Percentiles rank a stretch among this genome's conserved stretches.
Conservation (phyloP, 2,113 vertebrate species). For the Onychostoma macrolepis region DNA sequence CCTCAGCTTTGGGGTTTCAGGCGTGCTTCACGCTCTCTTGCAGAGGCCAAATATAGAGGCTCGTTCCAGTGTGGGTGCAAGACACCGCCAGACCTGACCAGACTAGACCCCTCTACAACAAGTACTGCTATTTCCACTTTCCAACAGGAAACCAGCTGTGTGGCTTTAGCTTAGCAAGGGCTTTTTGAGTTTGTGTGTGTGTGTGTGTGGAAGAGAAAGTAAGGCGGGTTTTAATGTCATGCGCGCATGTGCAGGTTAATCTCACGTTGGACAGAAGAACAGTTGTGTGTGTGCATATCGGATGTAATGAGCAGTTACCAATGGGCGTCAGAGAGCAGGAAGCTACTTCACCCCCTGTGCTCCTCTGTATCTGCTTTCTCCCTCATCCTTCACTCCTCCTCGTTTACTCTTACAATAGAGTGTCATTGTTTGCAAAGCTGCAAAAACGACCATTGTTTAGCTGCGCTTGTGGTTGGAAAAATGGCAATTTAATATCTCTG, state of each 20-base stretch:
- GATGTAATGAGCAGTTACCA: conserved; percentile 32
- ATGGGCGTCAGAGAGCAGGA: conserved; percentile 50
- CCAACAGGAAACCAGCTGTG: conserved; percentile 51
- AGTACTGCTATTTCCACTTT: conserved; percentile 52
- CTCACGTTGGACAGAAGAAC: background rate
- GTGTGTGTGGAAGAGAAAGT: conserved; percentile 15
- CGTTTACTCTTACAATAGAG: background rate
- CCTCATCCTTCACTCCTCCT: background rate
- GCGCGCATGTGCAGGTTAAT: background rate
- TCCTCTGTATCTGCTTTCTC: conserved; percentile 24
- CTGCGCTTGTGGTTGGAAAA: background rate
- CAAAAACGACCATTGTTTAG: conserved; percentile 23
- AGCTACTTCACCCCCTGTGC: conserved; percentile 39
- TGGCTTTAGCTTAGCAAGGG: conserved; percentile 50
- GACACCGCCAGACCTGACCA: conserved; percentile 48
- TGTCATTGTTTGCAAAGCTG: conserved; percentile 42
- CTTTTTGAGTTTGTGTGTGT: conserved; percentile 26
- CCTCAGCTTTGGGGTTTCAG: conserved; percentile 74
- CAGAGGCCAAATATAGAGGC: conserved; percentile 56
- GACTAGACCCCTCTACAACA: conserved; percentile 47
- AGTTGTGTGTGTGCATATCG: conserved; percentile 41
- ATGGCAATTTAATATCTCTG: conserved; percentile 26
- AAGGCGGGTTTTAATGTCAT: conserved; percentile 1
- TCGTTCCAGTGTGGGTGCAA: conserved; percentile 39
- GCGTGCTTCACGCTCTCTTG: conserved; percentile 56